Evolutionary conservation across 2,888 invertebrate genomes (phyloP).

Genomic region (Volucella bombylans): DNA sequence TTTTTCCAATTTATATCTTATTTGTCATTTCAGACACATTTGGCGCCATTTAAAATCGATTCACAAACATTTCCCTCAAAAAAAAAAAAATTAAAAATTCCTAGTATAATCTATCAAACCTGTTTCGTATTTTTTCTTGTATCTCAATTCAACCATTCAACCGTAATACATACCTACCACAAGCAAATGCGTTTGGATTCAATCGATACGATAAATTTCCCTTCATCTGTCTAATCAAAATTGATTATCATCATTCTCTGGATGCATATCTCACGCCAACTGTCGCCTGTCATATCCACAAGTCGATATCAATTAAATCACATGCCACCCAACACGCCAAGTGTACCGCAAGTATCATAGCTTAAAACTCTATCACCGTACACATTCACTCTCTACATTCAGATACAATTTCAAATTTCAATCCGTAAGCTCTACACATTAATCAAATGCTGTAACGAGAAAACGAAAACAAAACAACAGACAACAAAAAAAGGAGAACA

Average conservation of each 20-base stretch:
- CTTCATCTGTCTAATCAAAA: conserved; percentile 53
- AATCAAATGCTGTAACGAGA: conserved; percentile 63
- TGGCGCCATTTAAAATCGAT: no score
- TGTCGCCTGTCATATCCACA: conserved; percentile 20
- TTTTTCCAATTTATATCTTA: no score
- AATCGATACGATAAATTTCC: conserved; percentile 15
- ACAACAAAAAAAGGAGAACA: conserved; percentile 24
- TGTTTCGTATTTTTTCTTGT: no score
- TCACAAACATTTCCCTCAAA: no score
- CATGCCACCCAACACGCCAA: conserved; percentile 58
- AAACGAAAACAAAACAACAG: not conserved
- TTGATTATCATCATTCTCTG: conserved; percentile 62
- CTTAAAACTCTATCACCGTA: conserved; percentile 6
- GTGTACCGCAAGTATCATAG: conserved; percentile 26
- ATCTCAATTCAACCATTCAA: no score
- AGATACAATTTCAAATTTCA: conserved; percentile 23
- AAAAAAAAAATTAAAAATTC: no score
- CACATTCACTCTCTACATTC: not conserved
- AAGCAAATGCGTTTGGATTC: not conserved
- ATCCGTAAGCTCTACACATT: conserved; percentile 35
- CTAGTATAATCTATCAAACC: no score
- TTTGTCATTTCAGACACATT: no score
- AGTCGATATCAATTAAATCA: conserved; percentile 41
- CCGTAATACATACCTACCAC: no score
- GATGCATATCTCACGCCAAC: conserved; percentile 32